Evolutionary conservation across 2,797 vertebrate species (phyloP), one percentile per base, ranked within the genome.

Genomic region (Spinibarbus caldwelli): DNA sequence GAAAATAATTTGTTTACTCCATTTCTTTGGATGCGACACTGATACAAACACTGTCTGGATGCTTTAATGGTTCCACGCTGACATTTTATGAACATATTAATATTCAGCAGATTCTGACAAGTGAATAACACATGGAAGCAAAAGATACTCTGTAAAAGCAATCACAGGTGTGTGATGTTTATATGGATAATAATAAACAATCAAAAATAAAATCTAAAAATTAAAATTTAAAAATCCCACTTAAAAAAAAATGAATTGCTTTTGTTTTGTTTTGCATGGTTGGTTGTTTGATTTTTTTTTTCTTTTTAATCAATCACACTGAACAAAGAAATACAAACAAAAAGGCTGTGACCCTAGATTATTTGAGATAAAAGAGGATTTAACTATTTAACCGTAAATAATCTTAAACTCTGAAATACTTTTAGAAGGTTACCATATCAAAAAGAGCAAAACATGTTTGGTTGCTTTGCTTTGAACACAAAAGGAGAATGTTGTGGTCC

Each of bases 1-100:
- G 80, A 83, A 87, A 75, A 83, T 83, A 88, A 85, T 75, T 62
- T 83, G 86, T 80, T 87, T 79, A 81, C 80, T 81, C 47, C 80
- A 83, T 82, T 84, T 85, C 77, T 86, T 64, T 86, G 87, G 78
- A 85, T 75, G 54, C 75, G 57, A 87, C 87, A 82, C 85, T 49
- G 81, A 84, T 81, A 80, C 41, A 49, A 82, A 77, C 84, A 54
- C 64, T 71, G 68, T 68, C 54, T 76, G 64, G 54, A 52, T 36
- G 38, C 77, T 88, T 82, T 78, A 82, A 85, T 43, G 77, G 64
- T 78, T 82, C 73, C 85, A 90, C 36, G 59, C 73, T 83, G 78
- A 76, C 71, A n/a, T 82, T 80, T 90, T 84, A 78, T 34, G 88
- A 41, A 21, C 15, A 45, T 78, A 8, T 29, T 62, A 9, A 29